phyloP scores from a whole-genome alignment of 2,888 invertebrate genomes.

The Diaperis boleti region DNA sequence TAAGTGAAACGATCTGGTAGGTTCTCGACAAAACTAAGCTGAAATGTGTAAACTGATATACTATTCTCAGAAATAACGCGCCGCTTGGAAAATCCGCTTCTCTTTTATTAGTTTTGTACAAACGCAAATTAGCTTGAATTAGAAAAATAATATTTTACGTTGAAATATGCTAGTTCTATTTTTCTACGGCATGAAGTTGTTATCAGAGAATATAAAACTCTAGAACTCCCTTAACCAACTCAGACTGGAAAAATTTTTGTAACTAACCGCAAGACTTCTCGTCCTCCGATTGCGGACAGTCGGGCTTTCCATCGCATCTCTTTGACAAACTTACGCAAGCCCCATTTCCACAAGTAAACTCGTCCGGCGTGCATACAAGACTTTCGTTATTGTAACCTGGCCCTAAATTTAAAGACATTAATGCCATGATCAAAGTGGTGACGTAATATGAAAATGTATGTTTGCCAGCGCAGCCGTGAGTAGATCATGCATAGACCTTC shows the following conservation, averaged over 20 bases:
- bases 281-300: slow-evolving; percentile 72
- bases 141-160: too few species aligned
- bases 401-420: slow-evolving; percentile 38
- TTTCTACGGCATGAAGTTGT: too few species aligned
- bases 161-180: too few species aligned
- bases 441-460: too few species aligned
- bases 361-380: slow-evolving; percentile 65
- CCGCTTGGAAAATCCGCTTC: too few species aligned
- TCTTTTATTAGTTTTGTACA: too few species aligned
- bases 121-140: too few species aligned
- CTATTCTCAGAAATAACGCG: too few species aligned
- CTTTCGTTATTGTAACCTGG: slow-evolving; percentile 59
- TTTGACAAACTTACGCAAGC: slow-evolving; percentile 67
- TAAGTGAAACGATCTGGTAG: too few species aligned
- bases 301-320: slow-evolving; percentile 67
- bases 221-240: slow-evolving; percentile 16
- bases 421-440: slow-evolving; percentile 3
- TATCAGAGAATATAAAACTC: too few species aligned
- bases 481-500: slow-evolving; percentile 30
- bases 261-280: slow-evolving; percentile 69
- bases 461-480: slow-evolving; percentile 8
- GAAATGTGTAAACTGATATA: too few species aligned
- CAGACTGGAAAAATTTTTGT: slow-evolving; percentile 30
- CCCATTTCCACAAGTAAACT: slow-evolving; percentile 72
- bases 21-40: too few species aligned